Conservation (phyloP, 1,140 invertebrate species). For the Lepidurus packardi region DNA sequence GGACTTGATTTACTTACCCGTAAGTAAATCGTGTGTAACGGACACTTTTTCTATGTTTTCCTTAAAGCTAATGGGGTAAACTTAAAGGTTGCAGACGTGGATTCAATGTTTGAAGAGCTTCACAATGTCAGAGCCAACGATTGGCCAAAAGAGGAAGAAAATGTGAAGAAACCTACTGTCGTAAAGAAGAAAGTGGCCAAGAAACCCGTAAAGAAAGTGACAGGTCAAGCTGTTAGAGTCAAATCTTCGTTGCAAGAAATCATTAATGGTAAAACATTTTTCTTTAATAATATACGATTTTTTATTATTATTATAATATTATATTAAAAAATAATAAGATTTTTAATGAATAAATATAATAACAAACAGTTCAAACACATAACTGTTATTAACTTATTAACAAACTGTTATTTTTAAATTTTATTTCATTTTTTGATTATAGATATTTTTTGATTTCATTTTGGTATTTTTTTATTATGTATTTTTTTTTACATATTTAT, state of each 20-base stretch:
- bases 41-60: background rate
- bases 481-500: no score
- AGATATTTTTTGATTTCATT: no score
- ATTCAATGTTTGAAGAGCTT: constrained; percentile 20
- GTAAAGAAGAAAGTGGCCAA: background rate
- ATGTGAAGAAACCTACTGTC: background rate
- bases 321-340: background rate
- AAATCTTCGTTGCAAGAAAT: constrained; percentile 19
- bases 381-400: background rate
- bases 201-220: constrained; percentile 17
- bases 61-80: background rate
- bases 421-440: background rate
- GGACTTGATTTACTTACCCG: constrained; percentile 65
- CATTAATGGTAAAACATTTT: background rate
- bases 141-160: background rate
- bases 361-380: background rate
- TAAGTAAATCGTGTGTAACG: constrained; percentile 38
- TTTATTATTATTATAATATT: background rate
- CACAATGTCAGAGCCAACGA: background rate
- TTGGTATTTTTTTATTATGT: no score
- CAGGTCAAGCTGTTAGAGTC: background rate
- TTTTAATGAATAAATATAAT: background rate
- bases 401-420: background rate
- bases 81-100: constrained; percentile 26
- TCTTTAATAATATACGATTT: background rate